Base-by-base conservation (phyloP, 2,113 vertebrate species). In the Lycaon pictus region DNA sequence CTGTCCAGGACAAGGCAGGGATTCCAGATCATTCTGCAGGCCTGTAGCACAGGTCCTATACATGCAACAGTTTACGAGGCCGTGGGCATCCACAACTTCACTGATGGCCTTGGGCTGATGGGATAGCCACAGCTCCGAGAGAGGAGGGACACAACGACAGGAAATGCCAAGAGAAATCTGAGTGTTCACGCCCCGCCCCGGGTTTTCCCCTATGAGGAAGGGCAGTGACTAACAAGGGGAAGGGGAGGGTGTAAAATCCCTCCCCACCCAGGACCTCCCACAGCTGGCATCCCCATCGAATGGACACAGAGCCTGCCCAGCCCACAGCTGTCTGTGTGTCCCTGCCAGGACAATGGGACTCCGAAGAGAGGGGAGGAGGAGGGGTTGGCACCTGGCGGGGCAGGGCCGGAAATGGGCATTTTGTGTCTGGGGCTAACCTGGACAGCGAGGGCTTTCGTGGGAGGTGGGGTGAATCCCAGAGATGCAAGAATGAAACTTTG, bases 261-360 rank as follows among this genome's bases (percentile, higher is more conserved):
- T 53, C 55, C 48, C 51, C 7, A 19, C 6, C 12, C 27, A 35
- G 35, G 35, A 29, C 12, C 76, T 27, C 85, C 43, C 5, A 7
- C n/a, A 20, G 2, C 23, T 27, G 62, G 29, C 51, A 67, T 15
- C 22, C 56, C 27, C 32, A 23, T 0, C 29, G 55, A 12, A 32
- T 0, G 12, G 69, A 56, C 17, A 43, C n/a, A 23, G 5, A 76
- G 32, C 37, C 27, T 4, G 1, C 22, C 27, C n/a, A 48, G 58
- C 15, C 17, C 27, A 35, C 51, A 15, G 37, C 27, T 0, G 0
- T n/a, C 53, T 62, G 11, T 0, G 0, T 29, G 16, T 25, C n/a
- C 43, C 72, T 43, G 23, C 67, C 17, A 8, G 43, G 77, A 25
- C 16, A 9, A 55, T 0, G 0, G 17, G n/a, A 20, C 20, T 2